Base-by-base conservation (phyloP, 2,113 vertebrate species). In the Paedocypris sp. region DNA sequence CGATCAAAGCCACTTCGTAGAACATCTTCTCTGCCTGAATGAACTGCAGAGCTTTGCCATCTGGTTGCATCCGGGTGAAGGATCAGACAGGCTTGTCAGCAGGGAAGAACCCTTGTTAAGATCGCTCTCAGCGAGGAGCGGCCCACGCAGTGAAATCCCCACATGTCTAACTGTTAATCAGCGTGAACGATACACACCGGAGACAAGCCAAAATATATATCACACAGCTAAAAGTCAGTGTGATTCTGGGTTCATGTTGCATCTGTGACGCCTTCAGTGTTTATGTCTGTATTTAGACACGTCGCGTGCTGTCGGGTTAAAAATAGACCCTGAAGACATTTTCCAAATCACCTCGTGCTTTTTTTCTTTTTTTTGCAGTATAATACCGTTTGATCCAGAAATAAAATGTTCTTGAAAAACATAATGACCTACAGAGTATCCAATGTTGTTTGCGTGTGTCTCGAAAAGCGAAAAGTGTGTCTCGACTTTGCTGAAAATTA, bases 1-100 rank as follows among this genome's bases (percentile, higher is more conserved):
- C 75, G 51, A 84, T 79, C 77, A 82, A 57, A 53, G 79, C 78
- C 78, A 85, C 84, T 53, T 82, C 77, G 42, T 86, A 86, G 81
- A 85, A 85, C 82, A 85, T 87, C 76, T 85, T 88, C 62, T 85
- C 85, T 19, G 83, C 76, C 35, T 78, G 79, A 73, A 75, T 84
- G 82, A 90, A 85, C 81, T 64, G 50, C 11, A 77, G 79, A 4
- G 74, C 81, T 71, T 87, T 86, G 67, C 77, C 78, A 74, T 85
- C 83, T 90, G 82, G 22, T 83, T 88, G 57, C 83, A 77, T 79
- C 70, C 70, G 52, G 68, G 79, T 83, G 70, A 83, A 85, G 82
- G 79, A 80, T 84, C 75, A 78, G 75, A 70, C 69, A 36, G 68
- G 47, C 65, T 73, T 75, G 62, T 74, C 75, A 77, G 6, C 18